These are phyloP conservation scores for Montipora cactus DNA, from an alignment of 64 coral and sea anemone genomes.

Conservation along the genomic window DNA sequence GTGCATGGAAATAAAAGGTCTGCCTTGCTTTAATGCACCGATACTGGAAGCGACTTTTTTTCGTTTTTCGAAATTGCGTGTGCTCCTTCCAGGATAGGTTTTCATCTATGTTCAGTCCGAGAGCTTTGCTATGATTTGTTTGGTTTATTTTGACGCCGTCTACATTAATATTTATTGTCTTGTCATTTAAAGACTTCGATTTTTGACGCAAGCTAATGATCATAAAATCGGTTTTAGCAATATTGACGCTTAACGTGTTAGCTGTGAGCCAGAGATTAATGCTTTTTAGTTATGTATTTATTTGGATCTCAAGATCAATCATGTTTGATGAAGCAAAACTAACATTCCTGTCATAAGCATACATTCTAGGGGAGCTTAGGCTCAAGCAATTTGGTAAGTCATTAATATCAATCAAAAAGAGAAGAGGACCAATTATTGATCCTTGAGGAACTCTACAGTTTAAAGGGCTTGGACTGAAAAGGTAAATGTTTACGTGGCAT, in stretches of 20 bases:
- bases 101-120: slow-evolving; percentile 32
- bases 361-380: not conserved
- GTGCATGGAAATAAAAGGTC: slow-evolving; percentile 31
- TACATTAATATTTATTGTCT: not conserved
- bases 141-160: not conserved
- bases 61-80: not conserved
- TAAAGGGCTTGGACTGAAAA: too few relatives aligned
- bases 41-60: slow-evolving; percentile 35
- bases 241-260: not conserved
- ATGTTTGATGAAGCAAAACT: not conserved
- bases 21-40: slow-evolving; percentile 31
- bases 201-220: not conserved
- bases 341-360: slow-evolving; percentile 21
- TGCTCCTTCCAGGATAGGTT: slow-evolving; percentile 4
- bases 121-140: slow-evolving; percentile 19
- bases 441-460: too few relatives aligned
- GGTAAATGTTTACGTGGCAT: too few relatives aligned
- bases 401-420: not conserved
- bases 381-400: slow-evolving; percentile 3
- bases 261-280: not conserved
- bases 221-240: not conserved
- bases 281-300: not conserved
- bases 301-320: not conserved
- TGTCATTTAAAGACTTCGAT: not conserved
- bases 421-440: too few relatives aligned